phyloP scores from a whole-genome alignment of 2,113 vertebrate genomes.

The Sander vitreus region DNA sequence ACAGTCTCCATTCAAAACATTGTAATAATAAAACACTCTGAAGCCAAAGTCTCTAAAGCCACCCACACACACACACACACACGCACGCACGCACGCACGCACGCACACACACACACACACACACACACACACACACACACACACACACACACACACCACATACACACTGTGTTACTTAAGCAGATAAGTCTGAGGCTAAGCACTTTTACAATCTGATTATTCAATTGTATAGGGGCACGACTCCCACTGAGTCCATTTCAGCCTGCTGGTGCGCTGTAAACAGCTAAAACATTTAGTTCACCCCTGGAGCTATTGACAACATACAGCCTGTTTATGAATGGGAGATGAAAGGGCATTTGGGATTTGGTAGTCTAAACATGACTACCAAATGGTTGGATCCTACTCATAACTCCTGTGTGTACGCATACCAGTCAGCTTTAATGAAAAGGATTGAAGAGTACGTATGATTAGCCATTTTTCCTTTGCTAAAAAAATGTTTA shows the following conservation, averaged over 20 bases:
- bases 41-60: slow-evolving; percentile 25
- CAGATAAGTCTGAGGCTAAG: slow-evolving; percentile 62
- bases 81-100: too few species aligned
- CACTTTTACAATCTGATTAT: slow-evolving; percentile 67
- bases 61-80: too few species aligned
- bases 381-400: background rate
- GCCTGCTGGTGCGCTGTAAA: slow-evolving; percentile 41
- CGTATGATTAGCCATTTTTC: background rate
- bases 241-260: slow-evolving; percentile 61
- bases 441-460: background rate
- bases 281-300: slow-evolving; percentile 57
- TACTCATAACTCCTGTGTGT: background rate
- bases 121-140: too few species aligned
- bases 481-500: slow-evolving; percentile 5
- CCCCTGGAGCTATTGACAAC: slow-evolving; percentile 46
- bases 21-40: slow-evolving; percentile 5
- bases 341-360: slow-evolving; percentile 44
- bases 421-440: background rate
- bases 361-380: slow-evolving; percentile 5
- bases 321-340: slow-evolving; percentile 53
- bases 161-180: slow-evolving; percentile 45
- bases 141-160: too few species aligned
- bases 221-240: slow-evolving; percentile 51
- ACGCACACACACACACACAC: too few species aligned
- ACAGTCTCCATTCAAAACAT: background rate